Evolutionary conservation across 2,113 vertebrate genomes (phyloP), one percentile per base, ranked within the genome.

Genomic region (Seriola dumerili): DNA sequence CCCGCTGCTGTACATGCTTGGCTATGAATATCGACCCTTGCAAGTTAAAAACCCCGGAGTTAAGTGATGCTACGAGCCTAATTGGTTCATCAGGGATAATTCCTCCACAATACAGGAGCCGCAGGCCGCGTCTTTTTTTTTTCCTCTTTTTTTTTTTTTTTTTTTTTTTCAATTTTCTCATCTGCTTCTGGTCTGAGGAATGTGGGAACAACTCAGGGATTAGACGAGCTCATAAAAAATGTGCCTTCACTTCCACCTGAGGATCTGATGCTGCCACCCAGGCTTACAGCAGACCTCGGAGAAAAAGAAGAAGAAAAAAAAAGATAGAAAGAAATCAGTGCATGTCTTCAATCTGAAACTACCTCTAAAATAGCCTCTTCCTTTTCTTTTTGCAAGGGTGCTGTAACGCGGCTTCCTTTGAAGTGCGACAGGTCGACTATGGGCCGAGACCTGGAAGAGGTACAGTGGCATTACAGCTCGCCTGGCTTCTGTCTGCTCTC

Each of bases 371-470:
- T 62, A 88, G 92, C 71, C 76, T 90, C 82, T 91, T 80, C 75
- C 92, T 88, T 83, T 89, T 88, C 75, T 86, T 95, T 94, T 92
- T 91, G 92, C 93, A 95, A 96, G 94, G 92, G 86, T 93, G 90
- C 92, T 94, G 93, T 96, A 95, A 89, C 95, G 93, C 92, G 90
- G 91, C 92, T 95, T 93, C 95, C 96, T 97, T 96, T 97, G 95
- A 97, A 97, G 96, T 96, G 95, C 96, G 96, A 97, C 96, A 97
- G 94, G 94, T 96, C 89, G 95, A 96, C 94, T 95, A 94, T 96
- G 94, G 95, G 94, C 96, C 96, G 96, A 96, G 92, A 92, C 85
- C 89, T 92, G 91, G 91, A 93, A 62, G 93, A 93, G 93, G 94
- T 93, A 92, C 91, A 90, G 91, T 90, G 85, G 82, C 78, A 80